Conservation (phyloP, 2,888 invertebrate genomes). For the Drosophila bunnanda region DNA sequence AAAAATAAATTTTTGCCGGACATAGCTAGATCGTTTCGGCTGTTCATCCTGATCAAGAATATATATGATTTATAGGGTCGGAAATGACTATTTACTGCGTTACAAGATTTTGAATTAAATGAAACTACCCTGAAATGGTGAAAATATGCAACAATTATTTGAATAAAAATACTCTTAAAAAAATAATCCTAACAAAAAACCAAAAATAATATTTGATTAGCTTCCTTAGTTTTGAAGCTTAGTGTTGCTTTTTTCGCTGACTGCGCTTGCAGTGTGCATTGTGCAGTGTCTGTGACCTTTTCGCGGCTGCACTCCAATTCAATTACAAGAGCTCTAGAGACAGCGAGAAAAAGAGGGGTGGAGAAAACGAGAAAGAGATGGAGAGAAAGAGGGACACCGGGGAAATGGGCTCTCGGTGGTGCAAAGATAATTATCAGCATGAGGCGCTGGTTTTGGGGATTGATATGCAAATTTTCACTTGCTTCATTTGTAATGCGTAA, state of each 20-base stretch:
- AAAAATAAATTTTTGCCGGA: too few species aligned
- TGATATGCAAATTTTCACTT: conserved; percentile 69
- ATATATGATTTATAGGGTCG: too few species aligned
- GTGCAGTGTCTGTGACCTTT: conserved; percentile 71
- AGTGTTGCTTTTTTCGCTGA: conserved; percentile 49
- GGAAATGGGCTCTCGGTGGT: conserved; percentile 7
- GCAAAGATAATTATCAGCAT: conserved; percentile 65
- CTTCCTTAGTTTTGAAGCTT: conserved; percentile 20
- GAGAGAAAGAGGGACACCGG: conserved; percentile 1
- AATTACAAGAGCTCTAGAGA: conserved; percentile 54
- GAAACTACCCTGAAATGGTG: too few species aligned
- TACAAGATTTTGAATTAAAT: too few species aligned
- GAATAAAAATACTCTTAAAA: too few species aligned
- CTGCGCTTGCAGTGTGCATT: conserved; percentile 26
- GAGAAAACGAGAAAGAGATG: conserved; percentile 32
- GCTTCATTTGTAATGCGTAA: conserved; percentile 67
- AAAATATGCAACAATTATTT: too few species aligned
- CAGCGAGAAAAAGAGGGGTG: conserved; percentile 1
- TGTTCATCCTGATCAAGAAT: too few species aligned
- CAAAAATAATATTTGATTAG: neutral
- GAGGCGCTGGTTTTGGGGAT: conserved; percentile 61
- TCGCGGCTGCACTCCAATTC: conserved; percentile 65
- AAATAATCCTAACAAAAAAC: too few species aligned
- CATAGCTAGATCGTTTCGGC: too few species aligned
- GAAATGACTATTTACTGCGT: too few species aligned